phyloP scores from a whole-genome alignment of 2,888 invertebrate species.

The Quadroppia sp. region DNA sequence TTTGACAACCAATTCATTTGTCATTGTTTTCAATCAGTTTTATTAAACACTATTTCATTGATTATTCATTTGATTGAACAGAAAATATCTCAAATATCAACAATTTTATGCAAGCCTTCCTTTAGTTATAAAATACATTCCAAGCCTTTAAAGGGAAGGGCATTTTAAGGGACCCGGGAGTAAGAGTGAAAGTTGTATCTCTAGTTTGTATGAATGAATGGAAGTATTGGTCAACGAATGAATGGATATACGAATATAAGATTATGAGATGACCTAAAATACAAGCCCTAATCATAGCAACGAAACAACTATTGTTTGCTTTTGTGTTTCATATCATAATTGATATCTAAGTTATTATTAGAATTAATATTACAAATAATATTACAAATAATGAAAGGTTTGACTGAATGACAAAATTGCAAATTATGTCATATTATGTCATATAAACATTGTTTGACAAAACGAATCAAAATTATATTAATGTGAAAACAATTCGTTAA shows the following conservation, averaged over 20 bases:
- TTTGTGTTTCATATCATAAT: background rate
- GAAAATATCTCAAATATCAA: no score
- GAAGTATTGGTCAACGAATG: background rate
- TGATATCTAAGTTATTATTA: background rate
- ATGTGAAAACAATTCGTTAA: no score
- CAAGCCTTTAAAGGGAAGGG: no score
- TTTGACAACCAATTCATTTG: no score
- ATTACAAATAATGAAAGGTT: background rate
- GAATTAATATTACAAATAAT: background rate
- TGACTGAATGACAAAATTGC: background rate
- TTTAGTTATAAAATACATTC: no score
- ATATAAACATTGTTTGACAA: background rate
- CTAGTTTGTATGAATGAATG: no score
- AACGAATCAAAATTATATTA: background rate
- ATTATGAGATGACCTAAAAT: constrained; percentile 20
- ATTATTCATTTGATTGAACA: no score
- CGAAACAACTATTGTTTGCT: constrained; percentile 15
- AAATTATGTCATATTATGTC: background rate
- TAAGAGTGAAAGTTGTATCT: no score
- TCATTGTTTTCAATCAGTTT: no score
- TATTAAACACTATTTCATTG: no score
- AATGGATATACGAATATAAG: constrained; percentile 7
- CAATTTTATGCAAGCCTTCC: no score
- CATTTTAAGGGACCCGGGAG: no score
- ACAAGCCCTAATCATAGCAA: constrained; percentile 7